These are phyloP conservation scores for Monochamus alternatus DNA, from an alignment of 2,888 invertebrate species.

Conservation along the genomic window DNA sequence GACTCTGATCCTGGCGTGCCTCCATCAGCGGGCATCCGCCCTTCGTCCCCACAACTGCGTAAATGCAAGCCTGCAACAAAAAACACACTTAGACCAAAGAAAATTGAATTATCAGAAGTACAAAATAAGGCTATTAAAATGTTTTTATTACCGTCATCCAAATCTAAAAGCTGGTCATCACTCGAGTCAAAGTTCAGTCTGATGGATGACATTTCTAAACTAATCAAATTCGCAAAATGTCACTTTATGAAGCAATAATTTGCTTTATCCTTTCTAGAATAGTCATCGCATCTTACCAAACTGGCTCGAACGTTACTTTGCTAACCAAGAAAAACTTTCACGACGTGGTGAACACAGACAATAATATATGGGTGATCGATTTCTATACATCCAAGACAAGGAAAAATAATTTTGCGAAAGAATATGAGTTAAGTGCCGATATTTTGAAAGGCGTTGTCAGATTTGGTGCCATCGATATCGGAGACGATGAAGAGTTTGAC, in stretches of 20 bases:
- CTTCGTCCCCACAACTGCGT: constrained; percentile 89
- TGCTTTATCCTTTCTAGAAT: not conserved
- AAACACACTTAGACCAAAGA: constrained; percentile 43
- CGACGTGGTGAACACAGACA: constrained; percentile 79
- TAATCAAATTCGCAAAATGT: not conserved
- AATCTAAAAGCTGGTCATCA: not conserved
- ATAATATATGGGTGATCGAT: constrained; percentile 92
- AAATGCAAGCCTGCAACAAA: constrained; percentile 84
- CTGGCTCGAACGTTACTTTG: constrained; percentile 78
- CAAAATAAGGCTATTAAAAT: not conserved
- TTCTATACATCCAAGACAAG: constrained; percentile 96
- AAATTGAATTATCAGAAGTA: no score
- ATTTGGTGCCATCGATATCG: constrained; percentile 89
- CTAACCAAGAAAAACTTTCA: constrained; percentile 88
- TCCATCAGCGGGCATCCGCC: constrained; percentile 80
- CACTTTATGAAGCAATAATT: not conserved
- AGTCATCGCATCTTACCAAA: not conserved
- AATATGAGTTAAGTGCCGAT: constrained; percentile 90
- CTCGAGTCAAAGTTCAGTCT: not conserved
- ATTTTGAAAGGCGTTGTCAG: constrained; percentile 92
- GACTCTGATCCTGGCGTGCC: constrained; percentile 77
- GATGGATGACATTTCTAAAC: constrained; percentile 4
- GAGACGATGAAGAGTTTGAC: constrained; percentile 84
- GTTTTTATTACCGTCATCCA: not conserved
- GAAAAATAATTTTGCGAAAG: constrained; percentile 89